Evolutionary conservation across 2,113 vertebrate genomes (phyloP).

Genomic region (Cacatua alba): DNA sequence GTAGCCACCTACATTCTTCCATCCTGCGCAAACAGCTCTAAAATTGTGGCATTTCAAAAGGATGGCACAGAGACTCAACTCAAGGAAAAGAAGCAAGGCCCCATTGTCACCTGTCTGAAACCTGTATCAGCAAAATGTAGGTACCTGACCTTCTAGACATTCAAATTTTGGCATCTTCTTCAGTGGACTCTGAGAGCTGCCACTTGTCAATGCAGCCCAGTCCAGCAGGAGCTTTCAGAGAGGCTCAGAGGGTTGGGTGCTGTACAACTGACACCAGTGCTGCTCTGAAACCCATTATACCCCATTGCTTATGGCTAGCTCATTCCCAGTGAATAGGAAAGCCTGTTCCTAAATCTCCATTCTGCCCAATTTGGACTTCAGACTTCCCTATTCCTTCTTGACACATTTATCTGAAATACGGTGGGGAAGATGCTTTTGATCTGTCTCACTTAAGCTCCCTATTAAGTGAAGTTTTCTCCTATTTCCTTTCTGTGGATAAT

Average conservation of each 20-base stretch:
- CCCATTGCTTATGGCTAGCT: background rate
- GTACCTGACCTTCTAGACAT: background rate
- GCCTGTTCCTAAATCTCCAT: background rate
- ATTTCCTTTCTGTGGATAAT: background rate
- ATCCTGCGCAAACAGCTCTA: background rate
- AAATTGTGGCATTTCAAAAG: background rate
- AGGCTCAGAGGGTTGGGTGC: background rate
- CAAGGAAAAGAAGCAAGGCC: background rate
- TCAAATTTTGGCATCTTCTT: background rate
- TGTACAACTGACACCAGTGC: background rate
- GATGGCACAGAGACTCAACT: background rate
- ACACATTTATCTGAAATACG: background rate
- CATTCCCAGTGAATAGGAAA: background rate
- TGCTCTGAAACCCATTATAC: background rate
- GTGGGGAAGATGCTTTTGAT: background rate
- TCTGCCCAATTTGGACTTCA: background rate
- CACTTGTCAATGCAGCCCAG: accelerated
- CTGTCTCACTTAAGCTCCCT: background rate
- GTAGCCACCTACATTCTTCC: background rate
- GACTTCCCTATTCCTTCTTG: background rate
- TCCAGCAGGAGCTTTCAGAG: background rate
- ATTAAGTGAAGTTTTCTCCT: background rate
- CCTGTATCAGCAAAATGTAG: background rate
- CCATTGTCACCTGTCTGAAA: background rate
- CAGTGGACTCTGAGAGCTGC: background rate